A percentile compares a stretch with the other conserved stretches of the same genome.
phyloP scores from a whole-genome alignment of 2,113 vertebrate genomes.

The Microcebus jonahi region DNA sequence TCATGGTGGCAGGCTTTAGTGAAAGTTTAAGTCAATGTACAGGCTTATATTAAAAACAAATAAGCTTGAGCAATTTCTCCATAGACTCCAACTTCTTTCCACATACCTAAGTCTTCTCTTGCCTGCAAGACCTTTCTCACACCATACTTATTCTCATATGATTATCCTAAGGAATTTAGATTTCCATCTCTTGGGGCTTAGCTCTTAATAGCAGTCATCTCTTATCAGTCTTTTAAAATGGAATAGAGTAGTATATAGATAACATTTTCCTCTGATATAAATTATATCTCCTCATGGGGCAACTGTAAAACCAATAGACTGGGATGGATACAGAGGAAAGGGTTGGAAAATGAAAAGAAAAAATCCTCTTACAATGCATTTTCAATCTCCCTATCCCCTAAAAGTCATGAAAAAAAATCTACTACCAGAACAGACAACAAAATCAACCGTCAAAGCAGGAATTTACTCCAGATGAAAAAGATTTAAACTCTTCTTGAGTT shows the following conservation, averaged over 20 bases:
- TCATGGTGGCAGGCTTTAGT: not conserved
- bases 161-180: not conserved
- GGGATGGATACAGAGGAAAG: not conserved
- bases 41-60: not conserved
- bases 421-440: not conserved
- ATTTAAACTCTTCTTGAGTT: constrained; percentile 8
- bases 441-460: not conserved
- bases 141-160: not conserved
- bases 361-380: not conserved
- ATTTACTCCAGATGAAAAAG: not conserved
- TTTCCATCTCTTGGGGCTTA: not conserved
- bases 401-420: not conserved
- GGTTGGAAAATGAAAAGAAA: not conserved
- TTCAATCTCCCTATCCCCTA: not conserved
- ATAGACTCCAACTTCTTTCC: not conserved
- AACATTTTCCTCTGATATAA: not conserved
- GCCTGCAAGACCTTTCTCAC: not conserved
- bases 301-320: not conserved
- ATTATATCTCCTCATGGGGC: not conserved
- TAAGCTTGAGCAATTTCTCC: not conserved
- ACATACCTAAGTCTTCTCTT: not conserved
- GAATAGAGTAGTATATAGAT: not conserved
- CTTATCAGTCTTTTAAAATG: not conserved
- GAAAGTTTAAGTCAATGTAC: not conserved
- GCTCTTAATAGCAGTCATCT: not conserved